Evolutionary conservation across 2,888 invertebrate species (phyloP).

Genomic region (Siphlonurus alternatus): DNA sequence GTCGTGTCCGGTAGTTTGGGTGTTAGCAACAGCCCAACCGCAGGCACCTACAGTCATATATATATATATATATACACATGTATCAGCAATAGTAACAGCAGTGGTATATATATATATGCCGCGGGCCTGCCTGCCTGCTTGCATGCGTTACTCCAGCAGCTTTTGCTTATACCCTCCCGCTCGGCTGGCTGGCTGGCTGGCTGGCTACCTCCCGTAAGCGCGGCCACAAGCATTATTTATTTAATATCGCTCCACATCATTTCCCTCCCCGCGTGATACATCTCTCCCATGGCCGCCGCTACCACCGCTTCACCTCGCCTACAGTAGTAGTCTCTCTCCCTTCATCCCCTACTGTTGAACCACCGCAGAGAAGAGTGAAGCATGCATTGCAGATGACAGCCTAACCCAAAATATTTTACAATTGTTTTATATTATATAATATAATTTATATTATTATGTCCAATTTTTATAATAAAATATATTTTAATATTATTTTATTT

Average conservation of each 20-base stretch:
- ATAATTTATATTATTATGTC: too few species aligned
- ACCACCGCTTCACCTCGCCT: too few species aligned
- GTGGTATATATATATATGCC: neutral
- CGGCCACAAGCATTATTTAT: neutral
- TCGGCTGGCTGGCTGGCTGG: too few species aligned
- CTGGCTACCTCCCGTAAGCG: neutral
- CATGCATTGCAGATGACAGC: neutral
- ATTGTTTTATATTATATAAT: too few species aligned
- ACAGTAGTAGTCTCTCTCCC: too few species aligned
- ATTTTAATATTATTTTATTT: too few species aligned
- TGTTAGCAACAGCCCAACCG: constrained; percentile 39
- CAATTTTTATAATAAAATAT: too few species aligned
- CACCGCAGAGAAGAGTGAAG: neutral
- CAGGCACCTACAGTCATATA: constrained; percentile 28
- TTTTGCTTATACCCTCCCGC: too few species aligned
- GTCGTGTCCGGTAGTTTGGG: constrained; percentile 42
- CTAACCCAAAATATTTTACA: too few species aligned
- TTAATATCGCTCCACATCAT: neutral
- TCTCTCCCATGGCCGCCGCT: neutral
- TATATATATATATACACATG: neutral
- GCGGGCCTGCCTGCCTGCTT: neutral
- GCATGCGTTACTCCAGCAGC: too few species aligned
- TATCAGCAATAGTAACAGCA: neutral
- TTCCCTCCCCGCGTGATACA: neutral
- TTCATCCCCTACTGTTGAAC: too few species aligned